Evolutionary conservation across 1,140 invertebrate genomes (phyloP).

Genomic region (Calliphora vicina): DNA sequence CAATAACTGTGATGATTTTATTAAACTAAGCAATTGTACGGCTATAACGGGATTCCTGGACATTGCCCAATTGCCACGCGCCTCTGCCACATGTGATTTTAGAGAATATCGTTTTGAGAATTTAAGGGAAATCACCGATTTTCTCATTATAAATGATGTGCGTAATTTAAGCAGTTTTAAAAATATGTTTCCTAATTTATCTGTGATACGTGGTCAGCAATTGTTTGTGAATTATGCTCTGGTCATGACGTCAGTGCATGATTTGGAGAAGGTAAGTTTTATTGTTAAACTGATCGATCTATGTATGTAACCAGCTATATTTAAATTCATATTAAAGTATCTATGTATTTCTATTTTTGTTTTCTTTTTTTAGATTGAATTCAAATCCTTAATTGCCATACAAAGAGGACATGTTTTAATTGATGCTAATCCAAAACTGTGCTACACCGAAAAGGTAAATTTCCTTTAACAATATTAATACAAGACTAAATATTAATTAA

Average conservation of each 20-base stretch:
- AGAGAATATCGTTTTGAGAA: constrained; percentile 21
- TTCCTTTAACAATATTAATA: background rate
- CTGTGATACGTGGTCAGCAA: constrained; percentile 89
- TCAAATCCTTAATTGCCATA: constrained; percentile 51
- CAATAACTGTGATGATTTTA: constrained; percentile 75
- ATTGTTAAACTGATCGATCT: too few species aligned
- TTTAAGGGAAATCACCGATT: constrained; percentile 70
- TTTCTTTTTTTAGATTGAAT: constrained; percentile 50
- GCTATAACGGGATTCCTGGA: constrained; percentile 86
- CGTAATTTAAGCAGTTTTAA: constrained; percentile 79
- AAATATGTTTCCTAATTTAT: constrained; percentile 90
- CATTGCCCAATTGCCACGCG: constrained; percentile 76
- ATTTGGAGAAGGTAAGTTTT: constrained; percentile 49
- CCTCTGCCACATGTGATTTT: constrained; percentile 11
- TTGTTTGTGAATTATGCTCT: constrained; percentile 91
- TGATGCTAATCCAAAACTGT: constrained; percentile 51
- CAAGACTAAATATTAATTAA: background rate
- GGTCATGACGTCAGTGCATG: constrained; percentile 67
- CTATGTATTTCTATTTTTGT: background rate
- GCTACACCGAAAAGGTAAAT: constrained; percentile 48
- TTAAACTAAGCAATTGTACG: constrained; percentile 77
- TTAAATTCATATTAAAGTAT: too few species aligned
- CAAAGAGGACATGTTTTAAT: constrained; percentile 57
- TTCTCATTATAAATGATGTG: constrained; percentile 72
- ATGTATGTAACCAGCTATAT: too few species aligned